Percentiles rank a stretch among this genome's conserved stretches.
phyloP scores from a whole-genome alignment of 2,113 vertebrate species.

The Epinephelus fuscoguttatus region DNA sequence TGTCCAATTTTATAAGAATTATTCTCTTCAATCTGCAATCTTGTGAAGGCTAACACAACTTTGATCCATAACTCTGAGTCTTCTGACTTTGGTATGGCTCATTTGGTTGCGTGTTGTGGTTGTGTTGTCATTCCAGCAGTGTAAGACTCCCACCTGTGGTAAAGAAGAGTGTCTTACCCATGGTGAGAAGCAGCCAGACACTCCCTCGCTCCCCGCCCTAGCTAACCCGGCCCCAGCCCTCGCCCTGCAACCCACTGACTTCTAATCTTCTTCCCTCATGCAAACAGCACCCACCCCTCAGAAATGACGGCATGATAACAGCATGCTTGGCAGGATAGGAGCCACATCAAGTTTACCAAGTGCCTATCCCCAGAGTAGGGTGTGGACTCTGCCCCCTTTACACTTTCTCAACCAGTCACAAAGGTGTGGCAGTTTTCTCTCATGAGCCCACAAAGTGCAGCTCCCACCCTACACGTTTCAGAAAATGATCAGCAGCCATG shows the following conservation, averaged over 20 bases:
- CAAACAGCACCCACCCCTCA: neutral
- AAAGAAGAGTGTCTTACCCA: neutral
- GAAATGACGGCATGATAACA: slow-evolving; percentile 14
- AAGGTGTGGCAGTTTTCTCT: neutral
- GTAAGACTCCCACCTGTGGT: neutral
- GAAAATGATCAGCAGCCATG: neutral
- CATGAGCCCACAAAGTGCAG: neutral
- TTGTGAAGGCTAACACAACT: neutral
- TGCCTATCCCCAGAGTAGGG: neutral
- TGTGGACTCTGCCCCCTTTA: slow-evolving; percentile 6
- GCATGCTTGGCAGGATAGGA: slow-evolving; percentile 11
- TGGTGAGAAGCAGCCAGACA: neutral
- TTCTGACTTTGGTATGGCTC: neutral
- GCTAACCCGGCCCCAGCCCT: slow-evolving; percentile 15
- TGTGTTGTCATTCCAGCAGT: neutral
- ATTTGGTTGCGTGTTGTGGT: neutral
- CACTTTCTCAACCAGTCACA: slow-evolving; percentile 9
- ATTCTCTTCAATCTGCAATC: neutral
- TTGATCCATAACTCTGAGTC: neutral
- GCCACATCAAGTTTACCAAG: neutral
- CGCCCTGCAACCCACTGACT: slow-evolving; percentile 13
- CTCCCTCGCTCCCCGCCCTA: neutral
- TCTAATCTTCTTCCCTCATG: slow-evolving; percentile 29
- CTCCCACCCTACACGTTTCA: neutral
- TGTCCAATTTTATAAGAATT: neutral